phyloP scores from a whole-genome alignment of 2,113 vertebrate species.

The Tautogolabrus adspersus region DNA sequence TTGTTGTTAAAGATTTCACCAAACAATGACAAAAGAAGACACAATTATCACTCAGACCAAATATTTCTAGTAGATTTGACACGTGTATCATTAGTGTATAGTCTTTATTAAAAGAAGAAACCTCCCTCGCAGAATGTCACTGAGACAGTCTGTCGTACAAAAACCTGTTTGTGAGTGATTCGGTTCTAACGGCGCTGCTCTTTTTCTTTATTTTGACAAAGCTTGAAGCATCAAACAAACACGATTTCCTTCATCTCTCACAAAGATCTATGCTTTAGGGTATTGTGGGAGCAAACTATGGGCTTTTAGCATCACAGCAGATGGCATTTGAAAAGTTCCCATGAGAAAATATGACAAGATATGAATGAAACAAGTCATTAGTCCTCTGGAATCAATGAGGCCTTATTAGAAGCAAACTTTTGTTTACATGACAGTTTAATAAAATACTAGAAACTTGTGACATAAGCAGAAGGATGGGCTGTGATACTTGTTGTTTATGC shows the following conservation, averaged over 20 bases:
- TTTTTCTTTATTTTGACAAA: slow-evolving; percentile 35
- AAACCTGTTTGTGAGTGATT: slow-evolving; percentile 2
- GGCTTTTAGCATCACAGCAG: slow-evolving; percentile 15
- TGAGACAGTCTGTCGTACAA: neutral
- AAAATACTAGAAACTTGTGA: slow-evolving; percentile 18
- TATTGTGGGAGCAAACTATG: slow-evolving; percentile 11
- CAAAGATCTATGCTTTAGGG: slow-evolving; percentile 1
- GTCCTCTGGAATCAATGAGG: slow-evolving; percentile 11
- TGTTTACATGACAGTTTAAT: slow-evolving; percentile 40
- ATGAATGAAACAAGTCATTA: slow-evolving; percentile 28
- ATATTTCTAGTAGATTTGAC: neutral
- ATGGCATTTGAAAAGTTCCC: slow-evolving; percentile 31
- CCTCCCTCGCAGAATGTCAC: neutral
- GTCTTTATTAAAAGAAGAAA: neutral
- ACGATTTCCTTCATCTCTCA: slow-evolving; percentile 7
- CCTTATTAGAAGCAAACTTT: slow-evolving; percentile 40
- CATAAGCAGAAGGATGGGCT: slow-evolving; percentile 15
- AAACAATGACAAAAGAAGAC: slow-evolving; percentile 9
- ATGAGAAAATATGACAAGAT: slow-evolving; percentile 15
- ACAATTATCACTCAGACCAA: neutral
- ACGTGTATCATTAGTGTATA: slow-evolving; percentile 1
- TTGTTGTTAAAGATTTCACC: slow-evolving; percentile 1
- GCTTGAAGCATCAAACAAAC: slow-evolving; percentile 16
- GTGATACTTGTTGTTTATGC: slow-evolving; percentile 11
- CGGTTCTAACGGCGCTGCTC: neutral